phyloP scores from a whole-genome alignment of 2,888 invertebrate genomes.

The Antitype chi region DNA sequence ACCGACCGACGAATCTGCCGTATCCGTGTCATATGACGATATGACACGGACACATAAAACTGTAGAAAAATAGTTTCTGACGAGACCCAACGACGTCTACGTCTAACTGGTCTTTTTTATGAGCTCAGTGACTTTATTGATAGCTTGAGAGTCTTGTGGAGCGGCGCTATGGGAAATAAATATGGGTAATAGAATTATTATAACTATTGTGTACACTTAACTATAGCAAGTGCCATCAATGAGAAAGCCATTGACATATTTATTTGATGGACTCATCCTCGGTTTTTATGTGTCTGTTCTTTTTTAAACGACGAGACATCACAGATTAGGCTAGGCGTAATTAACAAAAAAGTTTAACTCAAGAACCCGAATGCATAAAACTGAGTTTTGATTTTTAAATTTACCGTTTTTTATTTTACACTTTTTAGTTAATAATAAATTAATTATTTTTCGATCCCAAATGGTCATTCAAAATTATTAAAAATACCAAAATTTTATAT shows the following conservation, averaged over 20 bases:
- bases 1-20: slow-evolving; percentile 68
- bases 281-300: background rate
- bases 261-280: slow-evolving; percentile 4
- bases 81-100: slow-evolving; percentile 20
- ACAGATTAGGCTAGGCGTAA: background rate
- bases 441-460: too few relatives aligned
- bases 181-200: slow-evolving; percentile 22
- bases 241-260: slow-evolving; percentile 9
- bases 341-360: too few relatives aligned
- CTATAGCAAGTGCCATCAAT: background rate
- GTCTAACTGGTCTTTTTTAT: slow-evolving; percentile 20
- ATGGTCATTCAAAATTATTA: too few relatives aligned
- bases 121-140: slow-evolving; percentile 22
- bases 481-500: too few relatives aligned
- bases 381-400: too few relatives aligned
- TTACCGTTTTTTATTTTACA: too few relatives aligned
- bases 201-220: slow-evolving; percentile 15
- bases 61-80: slow-evolving; percentile 48
- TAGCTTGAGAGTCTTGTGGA: slow-evolving; percentile 22
- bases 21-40: slow-evolving; percentile 48
- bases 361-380: too few relatives aligned
- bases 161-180: slow-evolving; percentile 25
- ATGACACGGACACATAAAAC: slow-evolving; percentile 49
- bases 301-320: background rate
- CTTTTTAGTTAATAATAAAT: too few relatives aligned